Conservation (phyloP, 2,113 vertebrate genomes). For the Uria aalge region DNA sequence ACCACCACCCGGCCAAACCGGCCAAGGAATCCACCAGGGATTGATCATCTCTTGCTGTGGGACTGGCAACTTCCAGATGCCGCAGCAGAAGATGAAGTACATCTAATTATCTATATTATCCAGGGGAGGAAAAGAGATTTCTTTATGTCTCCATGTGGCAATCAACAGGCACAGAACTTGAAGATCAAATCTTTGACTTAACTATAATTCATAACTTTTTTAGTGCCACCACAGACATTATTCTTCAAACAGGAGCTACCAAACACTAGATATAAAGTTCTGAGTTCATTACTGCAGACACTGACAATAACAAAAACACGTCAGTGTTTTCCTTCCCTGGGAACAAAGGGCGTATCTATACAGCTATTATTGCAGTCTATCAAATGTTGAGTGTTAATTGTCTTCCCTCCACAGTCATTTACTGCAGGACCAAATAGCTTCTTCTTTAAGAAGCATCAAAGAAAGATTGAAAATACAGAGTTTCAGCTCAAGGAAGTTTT, state of each 20-base stretch:
- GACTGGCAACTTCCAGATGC: conserved; percentile 7
- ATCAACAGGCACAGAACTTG: not conserved
- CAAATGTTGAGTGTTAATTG: not conserved
- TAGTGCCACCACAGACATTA: not conserved
- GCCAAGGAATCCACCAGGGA: not conserved
- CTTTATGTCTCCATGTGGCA: not conserved
- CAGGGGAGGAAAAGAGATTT: not conserved
- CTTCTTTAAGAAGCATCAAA: not conserved
- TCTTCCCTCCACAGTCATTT: not conserved
- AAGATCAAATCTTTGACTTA: not conserved
- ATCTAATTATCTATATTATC: conserved; percentile 24
- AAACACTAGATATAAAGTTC: not conserved
- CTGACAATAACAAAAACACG: not conserved
- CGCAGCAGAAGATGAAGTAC: not conserved
- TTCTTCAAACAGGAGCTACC: not conserved
- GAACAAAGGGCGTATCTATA: not conserved
- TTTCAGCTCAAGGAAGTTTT: not conserved
- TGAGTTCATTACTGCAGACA: not conserved
- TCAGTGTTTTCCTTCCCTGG: not conserved
- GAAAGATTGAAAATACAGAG: not conserved
- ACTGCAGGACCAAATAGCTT: not conserved
- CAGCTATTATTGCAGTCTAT: not conserved
- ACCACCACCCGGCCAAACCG: not conserved
- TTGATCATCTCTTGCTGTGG: not conserved
- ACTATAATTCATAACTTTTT: not conserved